Conservation (phyloP, 2,113 vertebrate species). For the Rhabdornis inornatus region DNA sequence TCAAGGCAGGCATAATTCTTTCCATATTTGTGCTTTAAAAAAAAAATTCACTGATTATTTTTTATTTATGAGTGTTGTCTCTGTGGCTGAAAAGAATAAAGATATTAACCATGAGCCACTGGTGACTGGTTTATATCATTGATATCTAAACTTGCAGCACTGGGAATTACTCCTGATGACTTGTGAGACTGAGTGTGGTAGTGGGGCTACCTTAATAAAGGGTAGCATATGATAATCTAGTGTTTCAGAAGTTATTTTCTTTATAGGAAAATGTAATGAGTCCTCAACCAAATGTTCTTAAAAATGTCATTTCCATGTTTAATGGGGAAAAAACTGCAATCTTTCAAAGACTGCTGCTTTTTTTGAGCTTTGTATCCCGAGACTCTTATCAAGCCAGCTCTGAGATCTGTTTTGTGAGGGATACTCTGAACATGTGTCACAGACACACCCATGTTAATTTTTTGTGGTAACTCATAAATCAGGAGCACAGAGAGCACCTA, state of each 20-base stretch:
- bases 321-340: background rate
- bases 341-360: background rate
- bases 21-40: background rate
- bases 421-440: accelerated
- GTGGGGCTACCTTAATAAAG: background rate
- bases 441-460: background rate
- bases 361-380: background rate
- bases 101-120: background rate
- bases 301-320: background rate
- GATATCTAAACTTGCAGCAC: background rate
- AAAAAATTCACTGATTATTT: background rate
- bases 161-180: background rate
- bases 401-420: background rate
- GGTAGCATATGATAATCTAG: background rate
- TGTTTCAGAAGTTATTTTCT: background rate
- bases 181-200: background rate
- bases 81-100: background rate
- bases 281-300: background rate
- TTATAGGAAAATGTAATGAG: background rate
- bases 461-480: background rate
- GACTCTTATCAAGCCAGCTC: background rate
- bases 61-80: background rate
- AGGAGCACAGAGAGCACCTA: background rate
- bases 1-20: background rate
- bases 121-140: background rate